Evolutionary conservation across 2,888 invertebrate genomes (phyloP).

Genomic region (Volucella bombylans): DNA sequence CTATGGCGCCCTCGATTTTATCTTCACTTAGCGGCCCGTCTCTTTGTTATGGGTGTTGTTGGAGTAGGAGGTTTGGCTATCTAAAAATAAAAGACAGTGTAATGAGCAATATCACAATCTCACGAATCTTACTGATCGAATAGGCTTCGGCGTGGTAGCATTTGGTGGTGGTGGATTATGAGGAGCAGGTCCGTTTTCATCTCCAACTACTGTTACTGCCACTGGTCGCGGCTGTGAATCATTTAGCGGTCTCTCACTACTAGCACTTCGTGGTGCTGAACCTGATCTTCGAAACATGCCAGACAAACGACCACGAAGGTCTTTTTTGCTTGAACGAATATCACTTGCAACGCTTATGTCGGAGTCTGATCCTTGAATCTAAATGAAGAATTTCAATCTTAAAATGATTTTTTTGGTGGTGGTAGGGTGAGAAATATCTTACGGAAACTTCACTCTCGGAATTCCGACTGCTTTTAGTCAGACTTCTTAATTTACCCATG

Average conservation of each 20-base stretch:
- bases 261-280: conserved; percentile 87
- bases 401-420: neutral
- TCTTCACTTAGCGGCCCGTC: conserved; percentile 73
- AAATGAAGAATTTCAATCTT: conserved; percentile 11
- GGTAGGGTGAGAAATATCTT: conserved; percentile 37
- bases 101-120: neutral
- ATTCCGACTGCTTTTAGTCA: conserved; percentile 89
- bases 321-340: conserved; percentile 86
- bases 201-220: conserved; percentile 82
- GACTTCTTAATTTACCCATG: conserved; percentile 91
- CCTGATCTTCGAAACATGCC: conserved; percentile 90
- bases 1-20: neutral
- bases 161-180: conserved; percentile 81
- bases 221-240: conserved; percentile 84
- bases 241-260: conserved; percentile 81
- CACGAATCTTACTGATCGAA: conserved; percentile 78
- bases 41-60: conserved; percentile 80
- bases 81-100: conserved; percentile 71
- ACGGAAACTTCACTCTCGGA: conserved; percentile 83
- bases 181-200: conserved; percentile 80
- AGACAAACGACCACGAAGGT: conserved; percentile 90
- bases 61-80: conserved; percentile 81
- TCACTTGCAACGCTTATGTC: conserved; percentile 87
- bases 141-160: conserved; percentile 80
- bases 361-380: conserved; percentile 87